Evolutionary conservation across 2,888 invertebrate species (phyloP).

Genomic region (Piscicola geometra): DNA sequence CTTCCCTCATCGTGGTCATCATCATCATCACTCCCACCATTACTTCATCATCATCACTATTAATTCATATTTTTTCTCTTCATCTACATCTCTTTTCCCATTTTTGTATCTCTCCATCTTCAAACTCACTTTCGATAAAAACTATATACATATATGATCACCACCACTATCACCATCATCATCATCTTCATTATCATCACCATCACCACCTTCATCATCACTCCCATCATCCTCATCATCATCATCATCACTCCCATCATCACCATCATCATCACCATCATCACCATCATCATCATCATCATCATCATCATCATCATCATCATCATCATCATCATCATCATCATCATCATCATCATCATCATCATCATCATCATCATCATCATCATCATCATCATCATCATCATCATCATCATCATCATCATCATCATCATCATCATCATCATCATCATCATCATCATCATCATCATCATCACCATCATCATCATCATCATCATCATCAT

Average conservation of each 20-base stretch:
- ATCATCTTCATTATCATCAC: constrained; percentile 23
- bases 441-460: constrained; percentile 36
- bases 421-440: constrained; percentile 12
- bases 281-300: constrained; percentile 27
- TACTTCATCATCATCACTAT: background rate
- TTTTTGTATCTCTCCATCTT: background rate
- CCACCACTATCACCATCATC: constrained; percentile 7
- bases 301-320: constrained; percentile 30
- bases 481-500: constrained; percentile 2
- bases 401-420: constrained; percentile 16
- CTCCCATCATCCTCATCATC: constrained; percentile 38
- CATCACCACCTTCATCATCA: constrained; percentile 32
- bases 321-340: constrained; percentile 33
- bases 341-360: constrained; percentile 36
- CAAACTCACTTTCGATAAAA: no score
- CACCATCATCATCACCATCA: constrained; percentile 39
- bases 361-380: constrained; percentile 23
- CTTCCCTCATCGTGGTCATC: background rate
- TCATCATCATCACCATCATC: constrained; percentile 3
- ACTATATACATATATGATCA: no score
- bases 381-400: constrained; percentile 28
- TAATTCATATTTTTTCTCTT: background rate
- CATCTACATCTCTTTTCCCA: background rate
- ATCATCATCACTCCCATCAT: constrained; percentile 39
- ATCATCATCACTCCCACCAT: background rate